Evolutionary conservation across 1,140 invertebrate genomes (phyloP).

Genomic region (Tenebrio molitor): DNA sequence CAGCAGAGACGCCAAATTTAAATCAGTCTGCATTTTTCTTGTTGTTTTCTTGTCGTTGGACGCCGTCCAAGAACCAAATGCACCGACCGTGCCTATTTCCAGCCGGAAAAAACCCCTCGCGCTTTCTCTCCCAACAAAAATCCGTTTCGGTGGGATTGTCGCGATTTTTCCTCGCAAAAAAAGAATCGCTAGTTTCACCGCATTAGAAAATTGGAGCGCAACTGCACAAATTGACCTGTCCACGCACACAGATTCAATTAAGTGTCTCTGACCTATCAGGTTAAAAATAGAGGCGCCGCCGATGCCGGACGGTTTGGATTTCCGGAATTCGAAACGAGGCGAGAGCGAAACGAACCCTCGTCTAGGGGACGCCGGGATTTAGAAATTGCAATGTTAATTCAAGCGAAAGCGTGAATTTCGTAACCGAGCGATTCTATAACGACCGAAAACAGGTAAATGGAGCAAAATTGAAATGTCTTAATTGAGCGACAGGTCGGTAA

Average conservation of each 20-base stretch:
- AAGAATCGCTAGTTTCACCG: no score
- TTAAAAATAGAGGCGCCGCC: no score
- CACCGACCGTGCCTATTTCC: conserved; percentile 4
- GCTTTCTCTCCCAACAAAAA: not conserved
- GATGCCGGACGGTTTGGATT: no score
- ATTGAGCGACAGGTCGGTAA: no score
- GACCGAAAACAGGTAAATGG: not conserved
- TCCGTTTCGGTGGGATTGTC: not conserved
- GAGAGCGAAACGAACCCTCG: no score
- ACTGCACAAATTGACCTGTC: not conserved
- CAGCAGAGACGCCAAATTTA: conserved; percentile 5
- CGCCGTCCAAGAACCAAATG: not conserved
- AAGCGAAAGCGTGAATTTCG: not conserved
- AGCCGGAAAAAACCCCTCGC: not conserved
- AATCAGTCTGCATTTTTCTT: conserved; percentile 16
- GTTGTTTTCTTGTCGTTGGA: not conserved
- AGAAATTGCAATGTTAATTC: not conserved
- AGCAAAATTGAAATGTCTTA: not conserved
- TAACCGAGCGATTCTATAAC: not conserved
- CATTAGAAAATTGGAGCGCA: not conserved
- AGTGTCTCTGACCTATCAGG: not conserved
- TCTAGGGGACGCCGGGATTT: not conserved
- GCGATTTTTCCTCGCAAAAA: not conserved
- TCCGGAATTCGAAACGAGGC: no score
- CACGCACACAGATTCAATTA: not conserved